phyloP scores from a whole-genome alignment of 1,140 invertebrate genomes.

The Druon quercuslanigerum region DNA sequence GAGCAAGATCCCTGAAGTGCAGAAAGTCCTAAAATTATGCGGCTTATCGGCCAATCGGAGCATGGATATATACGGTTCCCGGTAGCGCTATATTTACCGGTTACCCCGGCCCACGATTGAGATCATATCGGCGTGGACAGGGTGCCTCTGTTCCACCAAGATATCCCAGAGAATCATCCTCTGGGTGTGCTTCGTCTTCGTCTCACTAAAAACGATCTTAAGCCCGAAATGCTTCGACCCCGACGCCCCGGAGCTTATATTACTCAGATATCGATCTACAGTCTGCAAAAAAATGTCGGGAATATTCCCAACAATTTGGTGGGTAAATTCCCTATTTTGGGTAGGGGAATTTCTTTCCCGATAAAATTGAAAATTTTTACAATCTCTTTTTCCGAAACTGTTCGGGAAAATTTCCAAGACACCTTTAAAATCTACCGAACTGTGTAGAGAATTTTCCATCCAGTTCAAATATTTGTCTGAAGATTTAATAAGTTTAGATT shows the following conservation, averaged over 20 bases:
- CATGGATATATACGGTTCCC: constrained; percentile 60
- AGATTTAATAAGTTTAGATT: too few relatives aligned
- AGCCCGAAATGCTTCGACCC: constrained; percentile 32
- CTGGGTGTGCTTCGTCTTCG: constrained; percentile 44
- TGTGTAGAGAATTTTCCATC: too few relatives aligned
- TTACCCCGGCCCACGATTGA: constrained; percentile 58
- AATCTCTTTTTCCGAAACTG: too few relatives aligned
- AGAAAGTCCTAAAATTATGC: constrained; percentile 65
- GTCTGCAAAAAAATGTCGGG: neutral
- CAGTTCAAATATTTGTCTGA: too few relatives aligned
- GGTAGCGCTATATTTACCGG: constrained; percentile 62
- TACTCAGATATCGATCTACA: neutral
- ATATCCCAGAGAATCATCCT: constrained; percentile 44
- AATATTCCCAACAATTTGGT: too few relatives aligned
- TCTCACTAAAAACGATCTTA: constrained; percentile 40
- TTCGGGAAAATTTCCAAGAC: too few relatives aligned
- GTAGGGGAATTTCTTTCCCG: too few relatives aligned
- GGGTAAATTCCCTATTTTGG: too few relatives aligned
- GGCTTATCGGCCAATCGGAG: constrained; percentile 62
- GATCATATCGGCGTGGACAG: constrained; percentile 61
- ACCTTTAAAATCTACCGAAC: too few relatives aligned
- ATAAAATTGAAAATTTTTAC: too few relatives aligned
- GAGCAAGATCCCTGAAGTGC: constrained; percentile 56
- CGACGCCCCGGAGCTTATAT: neutral
- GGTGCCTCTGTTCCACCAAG: constrained; percentile 49